These are phyloP conservation scores for Campoletis sonorensis DNA, from an alignment of 1,140 invertebrate genomes.

Conservation along the genomic window DNA sequence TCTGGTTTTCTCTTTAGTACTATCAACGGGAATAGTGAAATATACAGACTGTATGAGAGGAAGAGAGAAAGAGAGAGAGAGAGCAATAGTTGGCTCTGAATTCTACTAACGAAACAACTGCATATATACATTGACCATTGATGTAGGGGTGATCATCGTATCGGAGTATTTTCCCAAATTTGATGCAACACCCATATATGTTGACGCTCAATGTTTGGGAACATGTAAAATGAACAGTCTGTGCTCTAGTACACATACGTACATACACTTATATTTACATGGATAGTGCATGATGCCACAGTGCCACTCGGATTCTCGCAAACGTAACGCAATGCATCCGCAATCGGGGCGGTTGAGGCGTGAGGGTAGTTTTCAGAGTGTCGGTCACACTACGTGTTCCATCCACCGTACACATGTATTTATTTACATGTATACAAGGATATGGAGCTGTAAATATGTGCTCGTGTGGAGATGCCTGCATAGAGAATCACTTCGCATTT, in stretches of 20 bases:
- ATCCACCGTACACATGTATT: neutral
- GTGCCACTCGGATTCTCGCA: neutral
- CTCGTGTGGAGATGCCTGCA: neutral
- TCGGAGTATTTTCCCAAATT: conserved; percentile 4
- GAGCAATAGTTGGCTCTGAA: neutral
- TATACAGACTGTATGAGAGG: neutral
- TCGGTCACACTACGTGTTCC: conserved; percentile 21
- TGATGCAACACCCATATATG: neutral
- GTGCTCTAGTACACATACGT: neutral
- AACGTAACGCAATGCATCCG: conserved; percentile 30
- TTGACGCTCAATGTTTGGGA: conserved; percentile 8
- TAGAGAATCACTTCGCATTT: conserved; percentile 32
- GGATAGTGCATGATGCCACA: neutral
- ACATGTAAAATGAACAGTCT: conserved; percentile 1
- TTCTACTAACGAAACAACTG: neutral
- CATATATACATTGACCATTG: neutral
- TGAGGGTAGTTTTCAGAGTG: conserved; percentile 37
- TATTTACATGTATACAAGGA: neutral
- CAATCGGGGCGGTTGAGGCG: conserved; percentile 12
- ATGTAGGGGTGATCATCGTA: neutral
- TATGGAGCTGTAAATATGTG: neutral
- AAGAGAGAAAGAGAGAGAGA: neutral
- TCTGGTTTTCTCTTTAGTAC: neutral
- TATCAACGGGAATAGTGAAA: neutral
- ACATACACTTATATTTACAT: neutral